Evolutionary conservation across 1,140 invertebrate species (phyloP), one percentile per base, ranked within the genome.

Genomic region (Zaprionus capensis): DNA sequence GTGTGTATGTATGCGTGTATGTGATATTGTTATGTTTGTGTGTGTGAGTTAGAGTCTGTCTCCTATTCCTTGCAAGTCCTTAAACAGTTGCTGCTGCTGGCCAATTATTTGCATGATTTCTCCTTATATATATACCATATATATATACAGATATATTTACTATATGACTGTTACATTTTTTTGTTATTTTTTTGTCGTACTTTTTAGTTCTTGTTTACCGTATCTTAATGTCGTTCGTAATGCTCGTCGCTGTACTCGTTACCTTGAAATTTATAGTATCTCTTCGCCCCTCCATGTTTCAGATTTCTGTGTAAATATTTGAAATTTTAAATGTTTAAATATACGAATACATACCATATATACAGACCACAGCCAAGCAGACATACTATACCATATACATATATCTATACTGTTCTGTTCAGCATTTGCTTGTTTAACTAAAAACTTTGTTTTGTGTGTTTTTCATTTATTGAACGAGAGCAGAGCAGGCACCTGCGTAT

Each of bases 251-350:
- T 41, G 38, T 41, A 5, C 41, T 44, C 41, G 41, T n/a, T 46
- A 46, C 41, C 41, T 46, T 46, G n/a, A 17, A 67, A 61, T 68
- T 36, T 64, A 56, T 78, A 34, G 15, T 49, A 51, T 46, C 61
- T 64, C 6, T 49, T 17, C 0, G 4, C 9, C 9, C 20, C 9
- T 12, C 4, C 20, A 7, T 14, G 46, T 51, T 51, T 51, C 20
- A 14, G 31, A 51, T 59, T 41, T 26, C 78, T 76, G 38, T 86
- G 80, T 83, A 88, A 71, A 86, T 86, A 86, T 78, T 73, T 76
- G 57, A 69, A 76, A 80, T 49, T 58, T 70, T n/a, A 63, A 62
- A 62, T 69, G 44, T 56, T 34, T 44, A 41, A 66, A 66, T n/a
- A 56, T 26, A 36, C 51, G 20, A 20, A 51, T 51, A 51, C 20